Percentiles rank a stretch among this genome's conserved stretches.
phyloP scores from a whole-genome alignment of 2,888 invertebrate species.

The Odontothrips loti region DNA sequence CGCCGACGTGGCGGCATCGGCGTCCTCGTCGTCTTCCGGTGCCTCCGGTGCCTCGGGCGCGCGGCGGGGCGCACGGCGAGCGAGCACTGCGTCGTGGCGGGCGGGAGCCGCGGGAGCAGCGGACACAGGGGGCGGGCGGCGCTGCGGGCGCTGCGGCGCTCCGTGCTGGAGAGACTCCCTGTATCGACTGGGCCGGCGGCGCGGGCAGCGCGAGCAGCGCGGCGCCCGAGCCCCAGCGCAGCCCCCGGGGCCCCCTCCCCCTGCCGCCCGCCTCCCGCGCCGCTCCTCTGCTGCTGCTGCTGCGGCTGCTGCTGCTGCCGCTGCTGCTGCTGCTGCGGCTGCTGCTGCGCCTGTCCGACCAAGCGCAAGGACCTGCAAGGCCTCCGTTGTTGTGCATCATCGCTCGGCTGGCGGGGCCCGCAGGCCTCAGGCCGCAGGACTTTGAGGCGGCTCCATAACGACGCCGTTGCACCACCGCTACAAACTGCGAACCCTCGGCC shows the following conservation, averaged over 20 bases:
- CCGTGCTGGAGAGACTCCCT: slow-evolving; percentile 4
- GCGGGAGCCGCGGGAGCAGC: too few relatives aligned
- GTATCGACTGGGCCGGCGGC: slow-evolving; percentile 6
- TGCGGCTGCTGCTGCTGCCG: neutral
- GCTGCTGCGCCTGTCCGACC: neutral
- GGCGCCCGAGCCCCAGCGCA: too few relatives aligned
- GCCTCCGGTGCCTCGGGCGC: neutral
- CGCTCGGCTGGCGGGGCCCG: too few relatives aligned
- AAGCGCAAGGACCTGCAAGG: too few relatives aligned
- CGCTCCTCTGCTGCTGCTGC: neutral
- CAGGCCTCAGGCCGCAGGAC: too few relatives aligned
- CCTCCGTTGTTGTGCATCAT: too few relatives aligned
- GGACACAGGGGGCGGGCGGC: neutral
- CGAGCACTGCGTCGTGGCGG: neutral
- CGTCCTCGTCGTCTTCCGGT: neutral
- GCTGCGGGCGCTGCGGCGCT: neutral
- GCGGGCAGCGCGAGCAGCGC: neutral
- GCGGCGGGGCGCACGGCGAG: neutral
- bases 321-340: neutral
- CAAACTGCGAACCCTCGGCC: too few relatives aligned
- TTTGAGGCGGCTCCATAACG: too few relatives aligned
- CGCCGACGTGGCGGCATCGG: neutral
- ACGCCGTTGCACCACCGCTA: too few relatives aligned
- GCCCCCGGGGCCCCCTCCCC: too few relatives aligned
- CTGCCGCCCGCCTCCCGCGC: neutral